Evolutionary conservation across 2,113 vertebrate genomes (phyloP).

Genomic region (Serinus canaria): DNA sequence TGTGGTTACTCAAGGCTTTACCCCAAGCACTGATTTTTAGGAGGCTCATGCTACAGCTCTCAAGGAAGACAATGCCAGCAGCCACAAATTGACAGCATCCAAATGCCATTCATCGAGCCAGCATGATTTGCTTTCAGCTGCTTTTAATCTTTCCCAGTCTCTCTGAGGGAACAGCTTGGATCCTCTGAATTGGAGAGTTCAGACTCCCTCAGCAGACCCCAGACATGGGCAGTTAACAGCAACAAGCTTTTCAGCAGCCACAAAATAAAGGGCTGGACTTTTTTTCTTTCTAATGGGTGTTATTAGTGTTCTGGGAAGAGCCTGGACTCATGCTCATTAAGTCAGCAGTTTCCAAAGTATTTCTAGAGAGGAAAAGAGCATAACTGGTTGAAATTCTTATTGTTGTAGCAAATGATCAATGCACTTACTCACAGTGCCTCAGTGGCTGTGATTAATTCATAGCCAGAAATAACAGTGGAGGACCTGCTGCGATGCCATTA

Average conservation of each 20-base stretch:
- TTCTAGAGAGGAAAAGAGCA: not conserved
- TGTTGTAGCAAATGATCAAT: slow-evolving; percentile 45
- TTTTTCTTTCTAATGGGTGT: not conserved
- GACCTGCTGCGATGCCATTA: not conserved
- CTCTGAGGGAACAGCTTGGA: not conserved
- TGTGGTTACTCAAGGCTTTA: not conserved
- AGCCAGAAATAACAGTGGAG: slow-evolving; percentile 34
- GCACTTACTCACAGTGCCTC: not conserved
- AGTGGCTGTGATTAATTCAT: slow-evolving; percentile 38
- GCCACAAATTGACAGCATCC: not conserved
- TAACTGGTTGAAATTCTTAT: slow-evolving; percentile 12
- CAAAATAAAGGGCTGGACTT: not conserved
- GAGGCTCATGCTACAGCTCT: not conserved
- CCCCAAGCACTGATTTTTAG: not conserved
- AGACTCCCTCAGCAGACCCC: not conserved
- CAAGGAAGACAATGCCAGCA: not conserved
- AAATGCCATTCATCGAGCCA: not conserved
- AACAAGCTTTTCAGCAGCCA: not conserved
- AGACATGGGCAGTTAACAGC: not conserved
- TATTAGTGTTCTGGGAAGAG: slow-evolving; percentile 40
- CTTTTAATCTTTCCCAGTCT: slow-evolving; percentile 8
- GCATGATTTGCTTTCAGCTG: not conserved
- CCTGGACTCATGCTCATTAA: not conserved
- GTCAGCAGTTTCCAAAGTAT: slow-evolving; percentile 29
- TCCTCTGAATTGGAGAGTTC: not conserved